These are phyloP conservation scores for Nemopilema nomurai DNA, from an alignment of 30 jellyfish, hydroid and myxozoan species.

Conservation along the genomic window DNA sequence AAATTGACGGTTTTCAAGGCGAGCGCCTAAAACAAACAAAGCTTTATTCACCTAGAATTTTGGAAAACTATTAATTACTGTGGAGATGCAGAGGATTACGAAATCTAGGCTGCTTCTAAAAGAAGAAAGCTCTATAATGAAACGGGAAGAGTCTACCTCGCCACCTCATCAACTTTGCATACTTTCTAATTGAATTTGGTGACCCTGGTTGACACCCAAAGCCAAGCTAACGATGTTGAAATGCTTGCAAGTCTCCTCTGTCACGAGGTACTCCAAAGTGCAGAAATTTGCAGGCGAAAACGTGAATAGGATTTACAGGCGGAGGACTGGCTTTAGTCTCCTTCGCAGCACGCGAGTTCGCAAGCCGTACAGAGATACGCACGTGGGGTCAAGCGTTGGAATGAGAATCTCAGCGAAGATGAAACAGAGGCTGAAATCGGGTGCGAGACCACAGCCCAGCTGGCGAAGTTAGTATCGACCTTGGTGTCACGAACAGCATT, in stretches of 20 bases:
- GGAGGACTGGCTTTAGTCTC: not conserved
- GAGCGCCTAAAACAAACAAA: not conserved
- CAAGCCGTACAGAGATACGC: too few species aligned
- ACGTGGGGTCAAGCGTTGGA: too few species aligned
- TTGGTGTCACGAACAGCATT: too few species aligned
- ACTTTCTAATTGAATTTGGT: constrained; percentile 13
- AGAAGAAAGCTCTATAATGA: constrained; percentile 3
- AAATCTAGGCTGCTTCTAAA: constrained; percentile 3
- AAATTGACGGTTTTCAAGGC: not conserved
- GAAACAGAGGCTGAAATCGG: too few species aligned
- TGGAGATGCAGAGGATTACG: not conserved
- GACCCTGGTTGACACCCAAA: constrained; percentile 58
- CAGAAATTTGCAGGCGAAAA: not conserved
- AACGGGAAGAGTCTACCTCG: constrained; percentile 2
- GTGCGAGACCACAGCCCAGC: too few species aligned
- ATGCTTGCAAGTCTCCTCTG: constrained; percentile 5
- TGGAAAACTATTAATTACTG: not conserved
- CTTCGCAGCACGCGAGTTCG: constrained; percentile 16
- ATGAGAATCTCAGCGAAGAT: too few species aligned
- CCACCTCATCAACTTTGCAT: constrained; percentile 51
- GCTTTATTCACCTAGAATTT: not conserved
- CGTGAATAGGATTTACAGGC: not conserved
- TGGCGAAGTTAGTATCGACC: too few species aligned
- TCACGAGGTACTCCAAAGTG: constrained; percentile 2
- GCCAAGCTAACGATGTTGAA: constrained; percentile 52